A percentile compares a stretch with the other conserved stretches of the same genome.
These are phyloP conservation scores for Melanotus villosus DNA, from an alignment of 2,888 invertebrate species.

Conservation along the genomic window DNA sequence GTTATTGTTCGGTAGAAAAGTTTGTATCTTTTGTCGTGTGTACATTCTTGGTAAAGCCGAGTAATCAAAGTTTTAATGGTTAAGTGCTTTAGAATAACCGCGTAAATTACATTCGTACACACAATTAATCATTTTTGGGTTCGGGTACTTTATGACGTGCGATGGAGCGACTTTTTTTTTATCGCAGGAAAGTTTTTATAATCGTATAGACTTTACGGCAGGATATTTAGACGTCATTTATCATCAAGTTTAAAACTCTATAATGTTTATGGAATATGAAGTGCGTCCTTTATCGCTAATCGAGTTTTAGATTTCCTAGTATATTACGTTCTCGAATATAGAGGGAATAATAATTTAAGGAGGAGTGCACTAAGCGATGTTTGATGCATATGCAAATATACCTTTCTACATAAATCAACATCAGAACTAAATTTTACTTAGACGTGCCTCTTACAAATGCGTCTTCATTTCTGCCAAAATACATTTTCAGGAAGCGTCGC, in stretches of 20 bases:
- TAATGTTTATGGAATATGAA: constrained; percentile 41
- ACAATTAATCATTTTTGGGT: constrained; percentile 40
- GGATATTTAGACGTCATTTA: constrained; percentile 45
- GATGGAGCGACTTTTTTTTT: constrained; percentile 39
- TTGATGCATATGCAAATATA: constrained; percentile 41
- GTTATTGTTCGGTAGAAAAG: constrained; percentile 19
- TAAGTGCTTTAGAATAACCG: constrained; percentile 35
- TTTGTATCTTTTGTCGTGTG: constrained; percentile 16
- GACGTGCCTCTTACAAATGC: constrained; percentile 34
- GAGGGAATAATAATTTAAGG: constrained; percentile 23
- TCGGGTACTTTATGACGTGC: constrained; percentile 35
- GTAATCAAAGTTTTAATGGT: constrained; percentile 37
- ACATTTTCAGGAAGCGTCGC: constrained; percentile 35
- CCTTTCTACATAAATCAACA: constrained; percentile 34
- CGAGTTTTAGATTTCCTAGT: constrained; percentile 28
- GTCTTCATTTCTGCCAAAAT: constrained; percentile 35
- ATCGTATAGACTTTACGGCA: constrained; percentile 37
- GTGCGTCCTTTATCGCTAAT: constrained; percentile 29
- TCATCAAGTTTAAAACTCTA: constrained; percentile 41
- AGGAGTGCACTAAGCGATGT: constrained; percentile 26
- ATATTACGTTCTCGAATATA: constrained; percentile 9
- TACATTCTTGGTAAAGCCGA: constrained; percentile 14
- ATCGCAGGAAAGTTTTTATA: constrained; percentile 42
- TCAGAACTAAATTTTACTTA: constrained; percentile 25
- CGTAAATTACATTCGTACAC: constrained; percentile 36